Conservation (phyloP, 2,888 invertebrate species). For the Bruchidius siliquastri region DNA sequence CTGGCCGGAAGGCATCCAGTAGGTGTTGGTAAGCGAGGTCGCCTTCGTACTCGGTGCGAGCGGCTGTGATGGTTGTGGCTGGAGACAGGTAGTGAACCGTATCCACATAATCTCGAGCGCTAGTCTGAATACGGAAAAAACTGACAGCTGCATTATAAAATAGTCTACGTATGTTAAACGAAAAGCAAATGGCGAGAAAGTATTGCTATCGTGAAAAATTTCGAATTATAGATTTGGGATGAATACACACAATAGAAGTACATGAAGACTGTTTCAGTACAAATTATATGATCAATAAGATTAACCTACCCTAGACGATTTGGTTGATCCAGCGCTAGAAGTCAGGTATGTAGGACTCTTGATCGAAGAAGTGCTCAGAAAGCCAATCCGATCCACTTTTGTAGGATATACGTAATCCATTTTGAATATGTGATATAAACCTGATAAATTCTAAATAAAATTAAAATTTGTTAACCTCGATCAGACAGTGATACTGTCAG, state of each 20-base stretch:
- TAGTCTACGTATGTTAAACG: no score
- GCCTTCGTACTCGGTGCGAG: constrained; percentile 34
- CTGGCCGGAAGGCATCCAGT: constrained; percentile 16
- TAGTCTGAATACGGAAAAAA: constrained; percentile 2
- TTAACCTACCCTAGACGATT: not conserved
- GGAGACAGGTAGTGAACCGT: constrained; percentile 42
- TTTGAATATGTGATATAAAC: not conserved
- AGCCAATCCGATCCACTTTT: constrained; percentile 8
- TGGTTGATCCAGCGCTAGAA: not conserved
- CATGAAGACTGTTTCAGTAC: no score
- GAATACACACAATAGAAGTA: no score
- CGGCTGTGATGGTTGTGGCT: constrained; percentile 30
- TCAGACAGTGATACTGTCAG: not conserved
- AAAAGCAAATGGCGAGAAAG: no score
- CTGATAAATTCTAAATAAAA: no score
- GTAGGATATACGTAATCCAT: constrained; percentile 9
- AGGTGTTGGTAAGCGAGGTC: constrained; percentile 32
- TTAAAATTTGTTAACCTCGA: not conserved
- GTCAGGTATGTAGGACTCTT: not conserved
- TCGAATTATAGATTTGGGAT: no score
- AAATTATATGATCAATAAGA: no score
- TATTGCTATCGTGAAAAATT: no score
- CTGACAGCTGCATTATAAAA: no score
- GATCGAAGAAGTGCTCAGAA: constrained; percentile 1
- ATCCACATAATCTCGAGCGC: constrained; percentile 14